phyloP scores from a whole-genome alignment of 2,113 vertebrate genomes.

The Leucoraja erinaceus region DNA sequence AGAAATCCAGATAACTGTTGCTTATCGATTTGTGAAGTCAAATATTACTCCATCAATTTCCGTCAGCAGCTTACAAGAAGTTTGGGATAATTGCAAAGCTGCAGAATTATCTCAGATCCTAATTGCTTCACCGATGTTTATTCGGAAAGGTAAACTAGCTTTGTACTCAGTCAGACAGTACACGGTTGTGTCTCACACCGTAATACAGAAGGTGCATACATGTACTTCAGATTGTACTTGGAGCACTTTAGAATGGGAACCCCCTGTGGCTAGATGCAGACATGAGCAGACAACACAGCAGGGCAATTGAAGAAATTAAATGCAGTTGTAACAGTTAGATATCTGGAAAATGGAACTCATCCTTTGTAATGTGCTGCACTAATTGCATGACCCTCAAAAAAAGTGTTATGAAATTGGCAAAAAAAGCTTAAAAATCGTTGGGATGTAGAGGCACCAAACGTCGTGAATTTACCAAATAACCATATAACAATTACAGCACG shows the following conservation, averaged over 20 bases:
- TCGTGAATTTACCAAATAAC: too few species aligned
- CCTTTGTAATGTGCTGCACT: too few species aligned
- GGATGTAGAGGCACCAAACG: too few species aligned
- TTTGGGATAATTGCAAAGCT: background rate
- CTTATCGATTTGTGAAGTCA: background rate
- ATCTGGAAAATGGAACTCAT: too few species aligned
- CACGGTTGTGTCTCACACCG: background rate
- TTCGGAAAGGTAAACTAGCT: background rate
- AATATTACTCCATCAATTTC: background rate
- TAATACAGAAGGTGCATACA: background rate
- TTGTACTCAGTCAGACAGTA: background rate
- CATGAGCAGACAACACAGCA: background rate
- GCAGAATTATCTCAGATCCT: background rate
- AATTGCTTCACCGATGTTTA: background rate
- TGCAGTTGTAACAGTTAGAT: background rate
- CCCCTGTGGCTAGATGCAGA: background rate
- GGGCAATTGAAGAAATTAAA: background rate
- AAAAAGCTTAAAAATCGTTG: too few species aligned
- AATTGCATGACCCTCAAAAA: too few species aligned
- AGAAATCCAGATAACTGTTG: background rate
- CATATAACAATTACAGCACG: too few species aligned
- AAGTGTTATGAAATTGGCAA: too few species aligned
- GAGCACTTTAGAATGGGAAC: background rate
- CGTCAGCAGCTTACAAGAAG: background rate
- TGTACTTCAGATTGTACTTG: background rate